A percentile compares a stretch with the other conserved stretches of the same genome.
Evolutionary conservation across 2,888 invertebrate genomes (phyloP).

Genomic region (Nymphalis c-album): DNA sequence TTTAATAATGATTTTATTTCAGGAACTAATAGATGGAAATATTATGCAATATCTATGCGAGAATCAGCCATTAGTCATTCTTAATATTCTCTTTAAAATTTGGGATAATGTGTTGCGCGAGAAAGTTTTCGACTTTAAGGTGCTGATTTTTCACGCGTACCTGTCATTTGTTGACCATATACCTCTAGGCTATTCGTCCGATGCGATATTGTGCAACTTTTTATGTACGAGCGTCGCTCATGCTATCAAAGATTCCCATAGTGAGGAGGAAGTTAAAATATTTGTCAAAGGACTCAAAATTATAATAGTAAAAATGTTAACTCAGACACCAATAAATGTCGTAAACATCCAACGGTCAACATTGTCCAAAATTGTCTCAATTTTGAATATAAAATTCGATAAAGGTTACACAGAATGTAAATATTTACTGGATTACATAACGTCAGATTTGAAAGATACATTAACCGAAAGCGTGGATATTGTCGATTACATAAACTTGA

Average conservation of each 20-base stretch:
- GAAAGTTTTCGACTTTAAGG: conserved; percentile 74
- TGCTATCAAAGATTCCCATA: conserved; percentile 66
- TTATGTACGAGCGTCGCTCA: conserved; percentile 78
- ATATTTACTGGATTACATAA: conserved; percentile 74
- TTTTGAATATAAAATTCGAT: conserved; percentile 72
- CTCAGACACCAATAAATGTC: conserved; percentile 54
- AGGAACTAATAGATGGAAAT: conserved; percentile 62
- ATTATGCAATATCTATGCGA: conserved; percentile 66
- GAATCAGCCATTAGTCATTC: conserved; percentile 74
- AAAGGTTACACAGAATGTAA: conserved; percentile 57
- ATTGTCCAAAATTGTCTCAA: conserved; percentile 77
- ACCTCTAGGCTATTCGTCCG: conserved; percentile 66
- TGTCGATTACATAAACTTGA: conserved; percentile 43
- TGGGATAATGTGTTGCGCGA: conserved; percentile 73
- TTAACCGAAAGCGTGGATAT: conserved; percentile 73
- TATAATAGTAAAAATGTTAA: conserved; percentile 60
- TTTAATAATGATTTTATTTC: conserved; percentile 28
- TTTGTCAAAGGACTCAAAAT: conserved; percentile 66
- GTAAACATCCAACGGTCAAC: conserved; percentile 72
- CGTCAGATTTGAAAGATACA: conserved; percentile 71
- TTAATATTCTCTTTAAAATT: conserved; percentile 76
- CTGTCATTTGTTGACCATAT: conserved; percentile 74
- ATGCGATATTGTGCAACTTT: conserved; percentile 80
- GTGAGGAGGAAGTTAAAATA: conserved; percentile 52
- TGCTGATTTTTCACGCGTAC: conserved; percentile 81